Percentiles rank a stretch among this genome's conserved stretches.
Conservation (phyloP, 2,797 vertebrate species). For the Antennarius maculatus region DNA sequence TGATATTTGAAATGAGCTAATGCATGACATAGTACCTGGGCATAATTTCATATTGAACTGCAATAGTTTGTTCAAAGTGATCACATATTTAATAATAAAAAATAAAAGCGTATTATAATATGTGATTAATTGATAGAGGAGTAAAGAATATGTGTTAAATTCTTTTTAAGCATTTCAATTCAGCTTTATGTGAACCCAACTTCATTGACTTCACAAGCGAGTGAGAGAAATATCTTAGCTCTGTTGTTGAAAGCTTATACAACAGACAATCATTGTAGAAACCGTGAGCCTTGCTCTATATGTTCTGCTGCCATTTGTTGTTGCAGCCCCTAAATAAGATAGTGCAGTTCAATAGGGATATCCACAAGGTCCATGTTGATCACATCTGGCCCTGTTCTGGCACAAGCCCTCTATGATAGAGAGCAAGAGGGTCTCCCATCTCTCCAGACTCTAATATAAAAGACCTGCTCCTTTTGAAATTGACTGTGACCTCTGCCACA, state of each 20-base stretch:
- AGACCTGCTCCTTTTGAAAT: slow-evolving; percentile 83
- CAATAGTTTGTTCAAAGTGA: too few species aligned
- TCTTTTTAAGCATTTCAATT: neutral
- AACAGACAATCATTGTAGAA: slow-evolving; percentile 51
- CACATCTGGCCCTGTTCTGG: slow-evolving; percentile 75
- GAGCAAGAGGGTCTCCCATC: slow-evolving; percentile 78
- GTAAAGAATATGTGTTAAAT: too few species aligned
- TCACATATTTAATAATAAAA: too few species aligned
- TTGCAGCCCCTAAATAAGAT: slow-evolving; percentile 63
- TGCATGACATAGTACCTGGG: too few species aligned
- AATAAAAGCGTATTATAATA: too few species aligned
- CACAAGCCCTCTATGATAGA: slow-evolving; percentile 76
- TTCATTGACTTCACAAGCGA: neutral
- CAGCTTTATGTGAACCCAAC: slow-evolving; percentile 9
- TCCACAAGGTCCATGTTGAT: slow-evolving; percentile 79
- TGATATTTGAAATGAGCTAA: too few species aligned
- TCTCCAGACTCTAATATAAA: slow-evolving; percentile 80
- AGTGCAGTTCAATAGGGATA: slow-evolving; percentile 67
- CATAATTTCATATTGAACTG: too few species aligned
- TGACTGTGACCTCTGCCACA: slow-evolving; percentile 83
- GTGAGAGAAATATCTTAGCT: neutral
- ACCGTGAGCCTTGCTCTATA: slow-evolving; percentile 38
- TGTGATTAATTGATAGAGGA: too few species aligned
- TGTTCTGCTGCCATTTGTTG: slow-evolving; percentile 58
- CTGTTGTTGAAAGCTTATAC: slow-evolving; percentile 20